Percentiles rank a stretch among this genome's conserved stretches.
These are phyloP conservation scores for Danio rerio DNA, from an alignment of 2,113 vertebrate species.

Conservation along the genomic window GRCz12tu NC_133197.1:22214501-22215000, in stretches of 20 bases:
- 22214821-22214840: neutral
- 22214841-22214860: neutral
- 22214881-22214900: neutral
- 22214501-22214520: no score
- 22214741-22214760: conserved; percentile 93
- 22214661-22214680: conserved; percentile 80
- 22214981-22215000: neutral
- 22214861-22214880: neutral
- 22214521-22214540: no score
- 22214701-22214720: conserved; percentile 90
- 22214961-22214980: neutral
- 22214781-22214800: conserved; percentile 88
- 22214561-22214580: no score
- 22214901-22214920: no score
- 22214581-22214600: no score
- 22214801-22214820: conserved; percentile 88
- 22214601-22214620: no score
- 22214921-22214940: no score
- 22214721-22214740: conserved; percentile 93
- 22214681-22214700: conserved; percentile 91
- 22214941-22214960: neutral
- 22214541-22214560: no score
- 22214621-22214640: neutral
- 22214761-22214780: conserved; percentile 88
- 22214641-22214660: conserved; percentile 10